Conservation (phyloP, 2,888 invertebrate species). For the Scrobipalpa costella region DNA sequence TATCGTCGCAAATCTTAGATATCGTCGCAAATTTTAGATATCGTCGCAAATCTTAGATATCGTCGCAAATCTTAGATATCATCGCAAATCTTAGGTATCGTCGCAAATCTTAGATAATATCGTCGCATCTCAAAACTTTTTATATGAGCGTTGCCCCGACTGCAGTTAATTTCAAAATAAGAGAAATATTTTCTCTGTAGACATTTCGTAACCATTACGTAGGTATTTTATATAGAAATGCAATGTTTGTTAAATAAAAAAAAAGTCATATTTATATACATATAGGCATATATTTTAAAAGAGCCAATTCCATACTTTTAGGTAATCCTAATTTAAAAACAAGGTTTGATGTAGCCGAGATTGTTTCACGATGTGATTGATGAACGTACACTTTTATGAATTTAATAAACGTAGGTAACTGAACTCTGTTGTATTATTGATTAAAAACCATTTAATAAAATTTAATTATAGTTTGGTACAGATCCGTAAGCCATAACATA, state of each 20-base stretch:
- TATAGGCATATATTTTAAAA: neutral
- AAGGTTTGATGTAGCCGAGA: conserved; percentile 22
- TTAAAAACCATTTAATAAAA: neutral
- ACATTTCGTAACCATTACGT: neutral
- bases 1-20: too few species aligned
- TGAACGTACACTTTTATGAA: conserved; percentile 23
- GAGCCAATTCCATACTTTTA: neutral
- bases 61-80: too few species aligned
- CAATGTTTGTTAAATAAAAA: neutral
- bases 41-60: too few species aligned
- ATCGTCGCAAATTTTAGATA: too few species aligned
- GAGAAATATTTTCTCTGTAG: too few species aligned
- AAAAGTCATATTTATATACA: neutral
- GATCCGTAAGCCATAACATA: too few species aligned
- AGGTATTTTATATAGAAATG: neutral
- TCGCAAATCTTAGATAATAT: too few species aligned
- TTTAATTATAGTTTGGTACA: too few species aligned
- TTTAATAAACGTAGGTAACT: conserved; percentile 22
- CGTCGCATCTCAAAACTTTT: conserved; percentile 1
- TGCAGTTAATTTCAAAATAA: too few species aligned
- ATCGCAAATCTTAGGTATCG: too few species aligned
- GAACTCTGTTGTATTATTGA: conserved; percentile 10
- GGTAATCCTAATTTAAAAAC: neutral
- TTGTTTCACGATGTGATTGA: conserved; percentile 12
- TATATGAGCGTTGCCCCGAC: too few species aligned